These are phyloP conservation scores for Drosophila biarmipes DNA, from an alignment of 1,140 invertebrate genomes.

Conservation along the genomic window DNA sequence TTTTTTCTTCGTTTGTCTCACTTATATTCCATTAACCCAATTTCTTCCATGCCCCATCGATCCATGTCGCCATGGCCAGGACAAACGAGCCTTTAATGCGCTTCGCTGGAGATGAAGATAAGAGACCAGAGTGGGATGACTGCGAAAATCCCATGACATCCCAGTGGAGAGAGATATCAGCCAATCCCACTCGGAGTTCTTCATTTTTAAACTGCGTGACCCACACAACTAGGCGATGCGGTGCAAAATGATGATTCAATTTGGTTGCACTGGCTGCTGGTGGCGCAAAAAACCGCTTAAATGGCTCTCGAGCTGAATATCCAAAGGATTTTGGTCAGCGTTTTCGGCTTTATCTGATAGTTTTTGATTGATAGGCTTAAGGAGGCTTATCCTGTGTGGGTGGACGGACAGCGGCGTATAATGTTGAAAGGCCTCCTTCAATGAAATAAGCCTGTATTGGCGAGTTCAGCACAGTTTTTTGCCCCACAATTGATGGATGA, in stretches of 20 bases:
- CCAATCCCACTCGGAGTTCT: constrained; percentile 58
- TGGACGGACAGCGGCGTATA: constrained; percentile 11
- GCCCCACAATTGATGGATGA: constrained; percentile 62
- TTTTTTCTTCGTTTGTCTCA: constrained; percentile 45
- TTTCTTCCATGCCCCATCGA: constrained; percentile 57
- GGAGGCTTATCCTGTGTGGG: constrained; percentile 2
- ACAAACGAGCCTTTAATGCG: constrained; percentile 73
- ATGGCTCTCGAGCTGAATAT: constrained; percentile 63
- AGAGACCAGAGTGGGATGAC: constrained; percentile 1
- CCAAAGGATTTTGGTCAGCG: constrained; percentile 57
- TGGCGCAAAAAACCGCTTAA: constrained; percentile 55
- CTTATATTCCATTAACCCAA: constrained; percentile 75
- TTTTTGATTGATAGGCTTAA: constrained; percentile 75
- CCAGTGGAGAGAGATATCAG: background rate
- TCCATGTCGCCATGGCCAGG: constrained; percentile 52
- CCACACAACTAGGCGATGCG: constrained; percentile 3
- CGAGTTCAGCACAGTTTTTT: constrained; percentile 31
- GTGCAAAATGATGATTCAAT: constrained; percentile 74
- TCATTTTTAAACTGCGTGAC: constrained; percentile 71
- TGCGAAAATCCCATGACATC: constrained; percentile 4
- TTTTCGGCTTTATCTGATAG: constrained; percentile 56
- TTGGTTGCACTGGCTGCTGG: constrained; percentile 56
- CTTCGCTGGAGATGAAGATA: constrained; percentile 35
- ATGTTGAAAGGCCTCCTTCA: constrained; percentile 37
- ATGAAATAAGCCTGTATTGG: constrained; percentile 35